Evolutionary conservation across 2,888 invertebrate genomes (phyloP).

Genomic region (Branchinecta sandiegonensis): DNA sequence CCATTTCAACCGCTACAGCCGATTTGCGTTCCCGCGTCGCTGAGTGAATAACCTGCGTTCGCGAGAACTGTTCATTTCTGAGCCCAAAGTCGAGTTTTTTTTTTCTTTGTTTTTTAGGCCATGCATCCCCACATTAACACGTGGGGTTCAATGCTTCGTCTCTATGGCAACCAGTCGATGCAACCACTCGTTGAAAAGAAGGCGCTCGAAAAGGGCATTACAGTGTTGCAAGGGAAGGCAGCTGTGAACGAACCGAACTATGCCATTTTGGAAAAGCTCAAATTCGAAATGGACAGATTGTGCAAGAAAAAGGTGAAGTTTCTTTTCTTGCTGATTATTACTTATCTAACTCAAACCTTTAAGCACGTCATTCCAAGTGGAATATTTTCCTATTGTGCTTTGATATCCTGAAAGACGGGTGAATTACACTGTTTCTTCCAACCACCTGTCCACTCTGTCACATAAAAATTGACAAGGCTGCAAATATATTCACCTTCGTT

Average conservation of each 20-base stretch:
- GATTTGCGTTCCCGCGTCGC: background rate
- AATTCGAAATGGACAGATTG: slow-evolving; percentile 63
- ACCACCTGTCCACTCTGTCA: no score
- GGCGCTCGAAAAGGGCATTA: slow-evolving; percentile 80
- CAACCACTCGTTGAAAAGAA: slow-evolving; percentile 85
- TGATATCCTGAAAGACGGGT: no score
- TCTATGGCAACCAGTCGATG: slow-evolving; percentile 81
- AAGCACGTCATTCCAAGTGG: no score
- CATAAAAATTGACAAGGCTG: no score
- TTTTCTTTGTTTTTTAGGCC: slow-evolving; percentile 41
- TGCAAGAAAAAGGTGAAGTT: slow-evolving; percentile 40
- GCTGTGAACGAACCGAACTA: slow-evolving; percentile 78
- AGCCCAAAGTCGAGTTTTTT: slow-evolving; percentile 15
- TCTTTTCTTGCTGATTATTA: background rate
- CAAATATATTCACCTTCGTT: no score
- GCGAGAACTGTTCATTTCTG: background rate
- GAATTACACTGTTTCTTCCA: no score
- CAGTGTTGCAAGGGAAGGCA: slow-evolving; percentile 72
- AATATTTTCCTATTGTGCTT: no score
- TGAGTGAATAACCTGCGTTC: background rate
- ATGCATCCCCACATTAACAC: slow-evolving; percentile 86
- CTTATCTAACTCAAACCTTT: no score
- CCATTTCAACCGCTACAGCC: background rate
- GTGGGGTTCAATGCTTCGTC: slow-evolving; percentile 82
- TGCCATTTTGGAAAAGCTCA: slow-evolving; percentile 71